Evolutionary conservation across 2,113 vertebrate species (phyloP).

Genomic region (Panthera uncia): DNA sequence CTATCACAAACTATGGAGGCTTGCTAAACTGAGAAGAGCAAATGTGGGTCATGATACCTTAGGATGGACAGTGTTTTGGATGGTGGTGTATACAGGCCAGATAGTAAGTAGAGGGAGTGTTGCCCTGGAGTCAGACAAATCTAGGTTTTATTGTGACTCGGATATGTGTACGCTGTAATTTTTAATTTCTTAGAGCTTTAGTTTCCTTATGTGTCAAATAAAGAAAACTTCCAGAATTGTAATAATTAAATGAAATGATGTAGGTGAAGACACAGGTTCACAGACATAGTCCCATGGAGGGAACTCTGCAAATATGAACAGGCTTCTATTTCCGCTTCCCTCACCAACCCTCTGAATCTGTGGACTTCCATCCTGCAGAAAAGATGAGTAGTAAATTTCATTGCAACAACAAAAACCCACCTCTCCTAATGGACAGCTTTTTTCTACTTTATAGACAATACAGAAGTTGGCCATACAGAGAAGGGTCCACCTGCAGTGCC

Average conservation of each 20-base stretch:
- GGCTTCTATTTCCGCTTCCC: not conserved
- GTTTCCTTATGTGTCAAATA: not conserved
- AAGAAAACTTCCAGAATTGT: not conserved
- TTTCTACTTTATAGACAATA: conserved; percentile 81
- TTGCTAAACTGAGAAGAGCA: not conserved
- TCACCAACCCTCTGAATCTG: not conserved
- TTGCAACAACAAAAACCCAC: fast-evolving
- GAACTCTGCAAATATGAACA: not conserved
- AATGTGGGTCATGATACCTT: not conserved
- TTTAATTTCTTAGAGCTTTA: not conserved
- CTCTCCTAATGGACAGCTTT: not conserved
- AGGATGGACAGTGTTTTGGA: not conserved
- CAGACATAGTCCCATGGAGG: not conserved
- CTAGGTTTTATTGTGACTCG: not conserved
- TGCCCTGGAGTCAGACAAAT: not conserved
- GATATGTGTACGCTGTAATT: not conserved
- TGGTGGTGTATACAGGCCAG: not conserved
- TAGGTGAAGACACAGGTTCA: not conserved
- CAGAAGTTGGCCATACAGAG: conserved; percentile 78
- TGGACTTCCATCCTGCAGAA: not conserved
- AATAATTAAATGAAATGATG: not conserved
- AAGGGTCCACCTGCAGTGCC: conserved; percentile 78
- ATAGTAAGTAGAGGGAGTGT: not conserved
- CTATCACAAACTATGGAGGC: not conserved
- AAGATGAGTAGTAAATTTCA: not conserved